phyloP scores from a whole-genome alignment of 2,797 vertebrate genomes.

The Molossus alvarezi region DNA sequence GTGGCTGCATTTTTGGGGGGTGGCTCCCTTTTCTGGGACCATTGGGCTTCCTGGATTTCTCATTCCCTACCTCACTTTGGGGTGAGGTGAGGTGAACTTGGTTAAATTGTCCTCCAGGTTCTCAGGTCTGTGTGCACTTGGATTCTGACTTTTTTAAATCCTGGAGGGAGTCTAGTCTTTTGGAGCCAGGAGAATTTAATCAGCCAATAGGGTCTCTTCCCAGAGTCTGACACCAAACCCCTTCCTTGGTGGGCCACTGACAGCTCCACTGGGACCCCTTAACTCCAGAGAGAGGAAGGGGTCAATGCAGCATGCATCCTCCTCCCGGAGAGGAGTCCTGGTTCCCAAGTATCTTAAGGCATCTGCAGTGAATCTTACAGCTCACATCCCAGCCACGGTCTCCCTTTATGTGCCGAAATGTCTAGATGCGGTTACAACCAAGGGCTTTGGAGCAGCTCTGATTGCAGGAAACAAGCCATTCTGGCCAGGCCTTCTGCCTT shows the following conservation, averaged over 20 bases:
- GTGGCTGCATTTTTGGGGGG: rapidly evolving
- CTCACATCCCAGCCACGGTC: rapidly evolving
- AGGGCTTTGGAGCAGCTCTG: neutral
- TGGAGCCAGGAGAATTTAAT: neutral
- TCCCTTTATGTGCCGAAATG: rapidly evolving
- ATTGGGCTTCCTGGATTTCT: neutral
- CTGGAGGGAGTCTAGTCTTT: neutral
- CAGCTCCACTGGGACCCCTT: neutral
- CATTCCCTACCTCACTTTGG: neutral
- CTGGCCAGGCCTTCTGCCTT: neutral
- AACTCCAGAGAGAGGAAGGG: neutral
- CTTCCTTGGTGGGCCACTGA: neutral
- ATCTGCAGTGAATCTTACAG: rapidly evolving
- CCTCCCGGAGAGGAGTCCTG: neutral
- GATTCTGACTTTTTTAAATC: neutral
- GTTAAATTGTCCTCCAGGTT: no score
- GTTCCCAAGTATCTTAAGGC: neutral
- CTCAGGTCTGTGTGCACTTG: neutral
- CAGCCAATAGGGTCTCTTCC: neutral
- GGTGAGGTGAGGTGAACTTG: neutral
- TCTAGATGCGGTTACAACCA: neutral
- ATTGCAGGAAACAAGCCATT: neutral
- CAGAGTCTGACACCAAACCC: neutral
- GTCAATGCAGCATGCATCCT: rapidly evolving
- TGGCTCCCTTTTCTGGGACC: neutral